These are phyloP conservation scores for Laterallus jamaicensis DNA, from an alignment of 2,113 vertebrate genomes.

Conservation along the genomic window DNA sequence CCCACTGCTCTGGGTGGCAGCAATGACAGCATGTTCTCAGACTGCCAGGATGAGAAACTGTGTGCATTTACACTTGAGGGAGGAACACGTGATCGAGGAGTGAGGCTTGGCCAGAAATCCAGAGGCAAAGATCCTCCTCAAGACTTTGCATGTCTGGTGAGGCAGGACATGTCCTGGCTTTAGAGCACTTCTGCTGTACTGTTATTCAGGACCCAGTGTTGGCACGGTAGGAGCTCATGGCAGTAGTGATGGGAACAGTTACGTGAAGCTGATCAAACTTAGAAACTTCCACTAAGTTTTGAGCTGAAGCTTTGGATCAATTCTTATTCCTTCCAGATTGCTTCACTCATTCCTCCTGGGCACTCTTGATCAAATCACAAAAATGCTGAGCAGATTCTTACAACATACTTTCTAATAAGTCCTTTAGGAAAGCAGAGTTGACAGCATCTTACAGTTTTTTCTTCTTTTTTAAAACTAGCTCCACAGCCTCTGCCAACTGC, in stretches of 20 bases:
- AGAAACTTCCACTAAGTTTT: not conserved
- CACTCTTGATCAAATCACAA: constrained; percentile 36
- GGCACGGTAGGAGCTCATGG: not conserved
- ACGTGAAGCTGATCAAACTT: not conserved
- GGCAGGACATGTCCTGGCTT: not conserved
- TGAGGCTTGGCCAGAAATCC: not conserved
- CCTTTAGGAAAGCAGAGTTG: constrained; percentile 45
- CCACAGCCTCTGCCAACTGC: constrained; percentile 27
- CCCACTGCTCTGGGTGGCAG: not conserved
- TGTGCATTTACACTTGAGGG: not conserved
- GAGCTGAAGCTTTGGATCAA: constrained; percentile 29
- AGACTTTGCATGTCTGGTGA: not conserved
- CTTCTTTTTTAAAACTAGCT: constrained; percentile 32
- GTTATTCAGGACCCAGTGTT: not conserved
- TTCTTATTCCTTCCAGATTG: constrained; percentile 24
- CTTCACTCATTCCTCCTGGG: not conserved
- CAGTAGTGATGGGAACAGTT: not conserved
- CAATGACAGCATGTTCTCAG: not conserved
- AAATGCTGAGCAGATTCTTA: constrained; percentile 48
- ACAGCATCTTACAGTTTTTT: constrained; percentile 33
- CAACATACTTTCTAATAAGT: constrained; percentile 33
- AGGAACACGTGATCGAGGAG: not conserved
- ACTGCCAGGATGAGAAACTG: not conserved
- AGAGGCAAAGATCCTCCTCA: not conserved
- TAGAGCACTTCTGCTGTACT: not conserved